Evolutionary conservation across 2,113 vertebrate species (phyloP).

Genomic region (Recurvirostra avosetta): DNA sequence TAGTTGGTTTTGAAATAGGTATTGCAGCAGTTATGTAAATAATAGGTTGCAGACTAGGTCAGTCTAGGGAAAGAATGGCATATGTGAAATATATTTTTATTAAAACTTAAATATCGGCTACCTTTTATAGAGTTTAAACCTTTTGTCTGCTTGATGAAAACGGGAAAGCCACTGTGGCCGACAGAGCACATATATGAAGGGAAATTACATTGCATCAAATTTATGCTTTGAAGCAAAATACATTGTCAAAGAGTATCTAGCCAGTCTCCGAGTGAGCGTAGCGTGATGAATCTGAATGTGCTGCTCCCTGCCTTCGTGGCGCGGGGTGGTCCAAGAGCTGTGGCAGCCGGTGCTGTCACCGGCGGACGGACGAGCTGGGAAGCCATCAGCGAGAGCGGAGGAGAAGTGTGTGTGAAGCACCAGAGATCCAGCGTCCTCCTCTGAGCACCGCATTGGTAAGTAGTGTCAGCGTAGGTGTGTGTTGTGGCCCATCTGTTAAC

Average conservation of each 20-base stretch:
- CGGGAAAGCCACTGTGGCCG: not conserved
- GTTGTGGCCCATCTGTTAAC: not conserved
- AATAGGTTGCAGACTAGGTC: constrained; percentile 14
- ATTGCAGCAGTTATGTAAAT: constrained; percentile 66
- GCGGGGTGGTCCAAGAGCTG: accelerated
- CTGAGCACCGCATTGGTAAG: accelerated
- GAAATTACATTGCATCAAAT: not conserved
- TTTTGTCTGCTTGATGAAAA: constrained; percentile 11
- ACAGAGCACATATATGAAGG: not conserved
- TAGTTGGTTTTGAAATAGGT: constrained; percentile 55
- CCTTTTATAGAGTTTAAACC: constrained; percentile 32
- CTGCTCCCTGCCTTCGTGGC: not conserved
- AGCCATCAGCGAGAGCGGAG: accelerated
- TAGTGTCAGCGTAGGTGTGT: not conserved
- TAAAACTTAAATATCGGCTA: constrained; percentile 28
- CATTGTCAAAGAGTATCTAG: not conserved
- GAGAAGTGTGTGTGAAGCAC: not conserved
- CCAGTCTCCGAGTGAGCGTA: not conserved
- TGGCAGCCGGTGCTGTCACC: not conserved
- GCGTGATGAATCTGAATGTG: not conserved
- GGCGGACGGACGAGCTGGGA: not conserved
- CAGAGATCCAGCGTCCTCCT: not conserved
- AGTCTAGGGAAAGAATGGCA: not conserved
- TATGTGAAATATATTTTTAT: constrained; percentile 28
- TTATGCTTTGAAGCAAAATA: not conserved